Conservation (phyloP, 2,797 vertebrate species). For the Hirundo rustica region DNA sequence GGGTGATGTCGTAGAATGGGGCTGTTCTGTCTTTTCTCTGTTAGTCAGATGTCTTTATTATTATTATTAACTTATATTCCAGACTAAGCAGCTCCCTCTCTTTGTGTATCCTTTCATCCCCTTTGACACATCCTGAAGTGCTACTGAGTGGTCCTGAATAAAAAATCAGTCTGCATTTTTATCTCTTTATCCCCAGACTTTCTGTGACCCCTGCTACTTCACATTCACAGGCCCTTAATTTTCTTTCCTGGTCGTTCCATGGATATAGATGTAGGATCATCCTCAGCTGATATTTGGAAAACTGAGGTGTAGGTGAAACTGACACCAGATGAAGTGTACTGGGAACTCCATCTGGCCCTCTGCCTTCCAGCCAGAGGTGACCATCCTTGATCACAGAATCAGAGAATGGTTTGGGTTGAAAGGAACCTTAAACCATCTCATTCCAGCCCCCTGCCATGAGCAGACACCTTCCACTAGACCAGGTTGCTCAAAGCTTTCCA, state of each 20-base stretch:
- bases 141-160: neutral
- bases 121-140: neutral
- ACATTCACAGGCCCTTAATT: neutral
- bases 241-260: neutral
- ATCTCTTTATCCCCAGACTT: neutral
- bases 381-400: neutral
- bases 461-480: neutral
- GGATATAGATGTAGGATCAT: neutral
- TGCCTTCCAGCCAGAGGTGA: neutral
- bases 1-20: neutral
- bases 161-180: neutral
- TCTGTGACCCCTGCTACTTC: neutral
- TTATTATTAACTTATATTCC: slow-evolving; percentile 34
- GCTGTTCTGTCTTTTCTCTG: slow-evolving; percentile 26
- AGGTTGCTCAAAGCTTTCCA: neutral
- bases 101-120: neutral
- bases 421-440: neutral
- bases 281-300: neutral
- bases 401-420: neutral
- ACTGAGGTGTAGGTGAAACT: neutral
- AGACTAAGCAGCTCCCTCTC: neutral
- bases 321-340: neutral
- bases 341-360: neutral
- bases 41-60: slow-evolving; percentile 31
- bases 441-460: neutral